Base-by-base conservation (phyloP, 2,797 vertebrate species). In the Oophaga sylvatica region DNA sequence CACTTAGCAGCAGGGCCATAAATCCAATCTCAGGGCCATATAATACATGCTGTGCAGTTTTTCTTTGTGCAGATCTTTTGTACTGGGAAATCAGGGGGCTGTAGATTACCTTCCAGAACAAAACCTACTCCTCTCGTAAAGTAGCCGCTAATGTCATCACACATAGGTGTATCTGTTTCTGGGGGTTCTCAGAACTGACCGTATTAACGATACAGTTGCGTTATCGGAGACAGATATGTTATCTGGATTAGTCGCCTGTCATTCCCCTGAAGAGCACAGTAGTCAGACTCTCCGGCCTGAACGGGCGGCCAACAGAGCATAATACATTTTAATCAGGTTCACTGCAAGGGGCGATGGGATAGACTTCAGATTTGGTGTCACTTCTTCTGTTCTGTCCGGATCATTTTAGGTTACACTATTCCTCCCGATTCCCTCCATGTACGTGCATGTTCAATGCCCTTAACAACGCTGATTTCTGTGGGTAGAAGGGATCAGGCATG, bases 1-100 rank as follows among this genome's bases (percentile, higher is more conserved):
- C 86, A 87, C 86, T 87, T 87, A 87, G 80, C 86, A 87, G 70
- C 71, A n/a, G 26, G 53, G 80, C 57, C 35, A 87, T 82, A 73
- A 73, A 87, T 71, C 31, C 31, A 63, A 63, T 9, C 76, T 71
- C 77, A 60, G 78, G 76, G 53, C 78, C 67, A 62, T 41, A 57
- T 57, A 73, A 45, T 56, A 68, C 63, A n/a, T 20, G 29, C 85
- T 80, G 76, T 31, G 65, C 31, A 17, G n/a, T 9, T 78, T 56
- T 85, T 19, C 56, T 75, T 41, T 75, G 68, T 84, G 68, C 68
- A 20, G 67, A 63, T 65, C 60, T 57, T 78, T 31, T 57, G 29
- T 65, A 85, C 79, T 41, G 62, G 62, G 62, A 77, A 71, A 35
- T 45, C 35, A 59, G 26, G 29, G 20, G 70, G 62, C 20, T 26